These are phyloP conservation scores for Corapipo altera DNA, from an alignment of 2,113 vertebrate species.

Conservation along the genomic window DNA sequence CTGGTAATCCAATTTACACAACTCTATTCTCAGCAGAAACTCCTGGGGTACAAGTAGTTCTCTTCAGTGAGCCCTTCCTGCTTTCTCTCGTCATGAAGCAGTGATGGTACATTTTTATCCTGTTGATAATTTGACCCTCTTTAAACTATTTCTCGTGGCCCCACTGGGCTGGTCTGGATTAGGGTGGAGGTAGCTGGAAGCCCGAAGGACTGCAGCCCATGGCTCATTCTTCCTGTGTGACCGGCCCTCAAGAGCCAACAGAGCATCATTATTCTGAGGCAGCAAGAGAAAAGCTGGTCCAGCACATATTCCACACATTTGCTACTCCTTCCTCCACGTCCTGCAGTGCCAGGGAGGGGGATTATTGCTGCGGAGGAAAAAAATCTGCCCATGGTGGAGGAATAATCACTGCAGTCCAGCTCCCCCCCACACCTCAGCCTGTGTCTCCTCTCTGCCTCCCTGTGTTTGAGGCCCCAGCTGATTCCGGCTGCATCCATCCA, in stretches of 20 bases:
- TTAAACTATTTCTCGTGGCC: slow-evolving; percentile 76
- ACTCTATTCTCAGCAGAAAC: slow-evolving; percentile 74
- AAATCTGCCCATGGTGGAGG: slow-evolving; percentile 73
- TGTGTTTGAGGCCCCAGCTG: slow-evolving; percentile 85
- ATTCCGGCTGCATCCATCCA: slow-evolving; percentile 89
- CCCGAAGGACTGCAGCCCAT: slow-evolving; percentile 63
- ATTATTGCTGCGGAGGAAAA: slow-evolving; percentile 76
- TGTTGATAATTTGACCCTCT: slow-evolving; percentile 76
- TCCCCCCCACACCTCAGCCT: slow-evolving; percentile 66
- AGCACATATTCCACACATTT: slow-evolving; percentile 78
- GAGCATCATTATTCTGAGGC: slow-evolving; percentile 80
- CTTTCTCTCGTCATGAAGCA: slow-evolving; percentile 65
- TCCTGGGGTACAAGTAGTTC: slow-evolving; percentile 71
- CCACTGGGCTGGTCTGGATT: slow-evolving; percentile 49
- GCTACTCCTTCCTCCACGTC: slow-evolving; percentile 70
- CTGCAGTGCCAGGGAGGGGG: slow-evolving; percentile 74
- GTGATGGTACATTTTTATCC: slow-evolving; percentile 65
- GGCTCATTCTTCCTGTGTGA: slow-evolving; percentile 68
- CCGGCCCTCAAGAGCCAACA: slow-evolving; percentile 76
- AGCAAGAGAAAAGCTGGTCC: slow-evolving; percentile 80
- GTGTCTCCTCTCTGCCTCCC: slow-evolving; percentile 73
- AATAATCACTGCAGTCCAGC: slow-evolving; percentile 79
- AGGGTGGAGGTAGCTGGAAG: slow-evolving; percentile 70
- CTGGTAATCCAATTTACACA: slow-evolving; percentile 72
- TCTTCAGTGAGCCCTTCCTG: slow-evolving; percentile 65